Evolutionary conservation across 2,113 vertebrate genomes (phyloP), one percentile per base, ranked within the genome.

Genomic region (Ariopsis seemanni): DNA sequence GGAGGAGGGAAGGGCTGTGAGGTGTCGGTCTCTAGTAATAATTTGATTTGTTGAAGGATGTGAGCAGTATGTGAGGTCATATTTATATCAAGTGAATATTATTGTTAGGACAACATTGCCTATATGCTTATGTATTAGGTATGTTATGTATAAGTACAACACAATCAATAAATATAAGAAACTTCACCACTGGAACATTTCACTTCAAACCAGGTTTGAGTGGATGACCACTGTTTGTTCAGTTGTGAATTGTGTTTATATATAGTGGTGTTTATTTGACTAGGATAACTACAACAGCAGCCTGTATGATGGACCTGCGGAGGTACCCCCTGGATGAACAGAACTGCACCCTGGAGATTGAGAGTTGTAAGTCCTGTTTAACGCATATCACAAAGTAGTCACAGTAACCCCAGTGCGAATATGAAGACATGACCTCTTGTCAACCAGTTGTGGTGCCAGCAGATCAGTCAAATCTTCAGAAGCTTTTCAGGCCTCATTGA

Each of bases 241-340:
- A 12, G 17, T 84, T 22, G 20, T 81, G 34, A 84, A 74, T 42
- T 71, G 72, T 79, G 27, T 88, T 85, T 52, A 53, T 18, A 84
- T 86, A 58, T 4, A 10, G 48, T 79, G 69, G 18, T 87, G 48
- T 58, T 81, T 60, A n/a, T 82, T 79, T 86, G 71, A 65, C 34
- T 87, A 99, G 97, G 92, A 97, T 99, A 93, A 99, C 97, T 74
- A 98, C 97, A 25, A 98, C 97, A 60, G 97, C 97, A 82, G 97
- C 97, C n/a, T 98, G 97, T 89, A 98, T 98, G 97, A 98, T 99
- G 97, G 97, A 98, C 92, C 95, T 98, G 90, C 95, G 97, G 83
- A 95, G 97, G 93, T 98, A 98, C 57, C 97, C 97, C 7, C 93
- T 98, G 92, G 97, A 98, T 90, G 97, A 98, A 89, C 97, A 98